Conservation (phyloP, 2,113 vertebrate genomes). For the Eptatretus burgeri region DNA sequence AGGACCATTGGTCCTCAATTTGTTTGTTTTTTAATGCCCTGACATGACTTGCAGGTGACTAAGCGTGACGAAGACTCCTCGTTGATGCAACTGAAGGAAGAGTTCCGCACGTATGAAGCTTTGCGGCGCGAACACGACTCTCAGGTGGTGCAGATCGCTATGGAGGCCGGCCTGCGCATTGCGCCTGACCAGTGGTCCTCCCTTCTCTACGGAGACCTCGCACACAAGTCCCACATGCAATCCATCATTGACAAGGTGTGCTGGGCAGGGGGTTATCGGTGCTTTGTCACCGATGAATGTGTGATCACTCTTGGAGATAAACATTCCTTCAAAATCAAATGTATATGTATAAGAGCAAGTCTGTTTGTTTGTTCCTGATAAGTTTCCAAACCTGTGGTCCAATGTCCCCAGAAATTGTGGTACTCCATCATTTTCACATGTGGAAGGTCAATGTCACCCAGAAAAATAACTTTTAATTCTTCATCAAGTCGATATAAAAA, state of each 20-base stretch:
- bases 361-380: background rate
- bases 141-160: constrained; percentile 84
- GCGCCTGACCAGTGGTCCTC: constrained; percentile 94
- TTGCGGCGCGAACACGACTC: constrained; percentile 68
- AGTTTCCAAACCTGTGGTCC: too few relatives aligned
- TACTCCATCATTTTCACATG: too few relatives aligned
- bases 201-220: constrained; percentile 66
- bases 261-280: too few relatives aligned
- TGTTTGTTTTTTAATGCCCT: background rate
- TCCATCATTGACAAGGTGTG: constrained; percentile 89
- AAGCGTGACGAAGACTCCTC: constrained; percentile 94
- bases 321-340: background rate
- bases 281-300: too few relatives aligned
- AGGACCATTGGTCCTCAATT: too few relatives aligned
- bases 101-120: constrained; percentile 74
- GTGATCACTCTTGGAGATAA: background rate
- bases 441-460: too few relatives aligned
- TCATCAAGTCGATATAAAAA: too few relatives aligned
- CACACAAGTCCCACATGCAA: constrained; percentile 97
- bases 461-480: too few relatives aligned
- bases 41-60: constrained; percentile 30
- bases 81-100: constrained; percentile 81
- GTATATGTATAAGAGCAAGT: background rate
- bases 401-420: too few relatives aligned
- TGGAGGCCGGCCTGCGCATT: constrained; percentile 83